These are phyloP conservation scores for Cyclina sinensis DNA, from an alignment of 1,140 invertebrate species.

Conservation along the genomic window DNA sequence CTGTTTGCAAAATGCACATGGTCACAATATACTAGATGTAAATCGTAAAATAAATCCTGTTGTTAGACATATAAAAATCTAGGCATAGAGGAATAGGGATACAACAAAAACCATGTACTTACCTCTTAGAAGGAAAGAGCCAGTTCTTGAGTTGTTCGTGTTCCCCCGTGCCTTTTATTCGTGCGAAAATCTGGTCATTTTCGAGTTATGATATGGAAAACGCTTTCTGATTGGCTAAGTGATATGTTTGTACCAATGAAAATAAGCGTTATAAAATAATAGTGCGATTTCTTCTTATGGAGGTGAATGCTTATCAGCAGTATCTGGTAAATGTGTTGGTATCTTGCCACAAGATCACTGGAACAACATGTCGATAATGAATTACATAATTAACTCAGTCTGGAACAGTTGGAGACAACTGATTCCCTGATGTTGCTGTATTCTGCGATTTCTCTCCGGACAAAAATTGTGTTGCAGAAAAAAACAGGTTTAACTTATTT, in stretches of 20 bases:
- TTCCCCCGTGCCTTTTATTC: background rate
- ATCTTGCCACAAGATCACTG: background rate
- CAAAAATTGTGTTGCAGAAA: too few relatives aligned
- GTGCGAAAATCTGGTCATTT: background rate
- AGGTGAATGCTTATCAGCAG: background rate
- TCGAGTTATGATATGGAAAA: background rate
- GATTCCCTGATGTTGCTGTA: too few relatives aligned
- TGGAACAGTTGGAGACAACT: background rate
- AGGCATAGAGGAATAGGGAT: background rate
- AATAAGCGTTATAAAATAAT: background rate
- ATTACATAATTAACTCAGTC: background rate
- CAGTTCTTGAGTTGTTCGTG: background rate
- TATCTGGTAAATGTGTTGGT: background rate
- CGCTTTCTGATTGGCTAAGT: background rate
- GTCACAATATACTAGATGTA: too few relatives aligned
- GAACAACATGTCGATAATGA: background rate
- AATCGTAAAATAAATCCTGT: too few relatives aligned
- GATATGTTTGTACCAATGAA: background rate
- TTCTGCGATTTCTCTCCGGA: too few relatives aligned
- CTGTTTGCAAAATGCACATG: too few relatives aligned
- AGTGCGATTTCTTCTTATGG: constrained; percentile 21
- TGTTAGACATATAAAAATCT: too few relatives aligned
- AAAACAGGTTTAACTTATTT: too few relatives aligned
- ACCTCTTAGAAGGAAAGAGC: constrained; percentile 30
- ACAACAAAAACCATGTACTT: background rate